These are phyloP conservation scores for Epinotia nisella DNA, from an alignment of 2,888 invertebrate species.

Conservation along the genomic window DNA sequence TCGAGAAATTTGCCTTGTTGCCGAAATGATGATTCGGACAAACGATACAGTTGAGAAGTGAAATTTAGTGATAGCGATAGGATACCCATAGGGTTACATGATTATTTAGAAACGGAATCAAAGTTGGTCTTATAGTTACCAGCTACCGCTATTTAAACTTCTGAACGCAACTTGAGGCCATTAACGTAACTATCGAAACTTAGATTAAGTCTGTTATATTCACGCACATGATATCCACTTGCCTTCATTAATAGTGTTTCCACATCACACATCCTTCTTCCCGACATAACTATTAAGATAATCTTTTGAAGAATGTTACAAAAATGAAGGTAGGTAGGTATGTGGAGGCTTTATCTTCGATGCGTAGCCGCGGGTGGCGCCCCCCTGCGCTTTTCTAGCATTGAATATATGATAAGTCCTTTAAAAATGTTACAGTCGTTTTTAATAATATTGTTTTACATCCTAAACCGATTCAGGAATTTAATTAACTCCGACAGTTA, in stretches of 20 bases:
- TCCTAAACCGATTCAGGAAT: conserved; percentile 15
- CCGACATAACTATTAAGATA: conserved; percentile 45
- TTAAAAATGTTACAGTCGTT: conserved; percentile 39
- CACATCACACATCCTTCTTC: conserved; percentile 35
- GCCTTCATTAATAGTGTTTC: conserved; percentile 18
- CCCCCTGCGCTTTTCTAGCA: conserved; percentile 57
- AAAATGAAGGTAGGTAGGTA: conserved; percentile 71
- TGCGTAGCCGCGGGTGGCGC: conserved; percentile 56
- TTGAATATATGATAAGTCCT: conserved; percentile 40
- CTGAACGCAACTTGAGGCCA: too few relatives aligned
- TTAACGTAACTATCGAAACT: too few relatives aligned
- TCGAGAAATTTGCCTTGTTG: too few relatives aligned
- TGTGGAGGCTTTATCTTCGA: conserved; percentile 77
- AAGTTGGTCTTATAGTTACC: too few relatives aligned
- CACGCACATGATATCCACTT: conserved; percentile 15
- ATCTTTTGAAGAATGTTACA: conserved; percentile 67
- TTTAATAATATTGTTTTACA: conserved; percentile 40
- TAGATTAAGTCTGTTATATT: not conserved
- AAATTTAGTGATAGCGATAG: too few relatives aligned
- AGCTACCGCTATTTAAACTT: not conserved
- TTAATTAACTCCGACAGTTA: conserved; percentile 14
- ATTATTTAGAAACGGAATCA: too few relatives aligned
- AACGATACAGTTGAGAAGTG: too few relatives aligned
- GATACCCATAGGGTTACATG: too few relatives aligned
- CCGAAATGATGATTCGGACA: too few relatives aligned